Conservation (phyloP, 2,888 invertebrate species). For the Calliphora vomitoria region DNA sequence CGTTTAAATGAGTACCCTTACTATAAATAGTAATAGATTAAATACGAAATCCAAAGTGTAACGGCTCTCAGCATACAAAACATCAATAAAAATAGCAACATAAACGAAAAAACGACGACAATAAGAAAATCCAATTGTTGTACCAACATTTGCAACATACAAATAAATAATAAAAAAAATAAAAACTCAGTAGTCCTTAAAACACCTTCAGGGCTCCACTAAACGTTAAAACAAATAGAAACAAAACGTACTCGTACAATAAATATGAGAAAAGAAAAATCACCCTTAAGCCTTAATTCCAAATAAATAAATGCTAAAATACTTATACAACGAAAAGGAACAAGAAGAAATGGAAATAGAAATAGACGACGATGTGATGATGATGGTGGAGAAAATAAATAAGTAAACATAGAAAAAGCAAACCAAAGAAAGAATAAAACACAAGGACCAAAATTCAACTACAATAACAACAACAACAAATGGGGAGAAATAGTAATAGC, state of each 20-base stretch:
- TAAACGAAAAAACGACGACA: constrained; percentile 16
- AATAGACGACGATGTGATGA: constrained; percentile 24
- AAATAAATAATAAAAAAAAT: background rate
- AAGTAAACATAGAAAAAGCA: constrained; percentile 60
- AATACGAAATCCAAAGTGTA: constrained; percentile 23
- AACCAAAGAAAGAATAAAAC: constrained; percentile 69
- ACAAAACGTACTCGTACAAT: constrained; percentile 37
- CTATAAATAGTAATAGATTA: constrained; percentile 65
- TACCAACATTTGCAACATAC: constrained; percentile 48
- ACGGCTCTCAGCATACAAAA: constrained; percentile 26
- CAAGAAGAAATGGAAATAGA: constrained; percentile 14
- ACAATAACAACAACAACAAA: constrained; percentile 76
- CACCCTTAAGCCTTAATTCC: constrained; percentile 77
- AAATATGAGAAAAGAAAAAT: constrained; percentile 71
- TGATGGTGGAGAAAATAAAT: constrained; percentile 15
- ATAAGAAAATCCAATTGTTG: constrained; percentile 48
- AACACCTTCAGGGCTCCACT: constrained; percentile 67
- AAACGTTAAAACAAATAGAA: constrained; percentile 54
- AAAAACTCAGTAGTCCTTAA: constrained; percentile 42
- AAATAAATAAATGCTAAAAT: constrained; percentile 71
- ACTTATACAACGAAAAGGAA: constrained; percentile 38
- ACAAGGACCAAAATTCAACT: constrained; percentile 73
- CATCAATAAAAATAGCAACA: constrained; percentile 9
- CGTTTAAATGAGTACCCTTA: too few relatives aligned
- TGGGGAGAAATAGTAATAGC: constrained; percentile 42